These are phyloP conservation scores for Smutsia gigantea DNA, from an alignment of 2,797 vertebrate species.

Conservation along the genomic window DNA sequence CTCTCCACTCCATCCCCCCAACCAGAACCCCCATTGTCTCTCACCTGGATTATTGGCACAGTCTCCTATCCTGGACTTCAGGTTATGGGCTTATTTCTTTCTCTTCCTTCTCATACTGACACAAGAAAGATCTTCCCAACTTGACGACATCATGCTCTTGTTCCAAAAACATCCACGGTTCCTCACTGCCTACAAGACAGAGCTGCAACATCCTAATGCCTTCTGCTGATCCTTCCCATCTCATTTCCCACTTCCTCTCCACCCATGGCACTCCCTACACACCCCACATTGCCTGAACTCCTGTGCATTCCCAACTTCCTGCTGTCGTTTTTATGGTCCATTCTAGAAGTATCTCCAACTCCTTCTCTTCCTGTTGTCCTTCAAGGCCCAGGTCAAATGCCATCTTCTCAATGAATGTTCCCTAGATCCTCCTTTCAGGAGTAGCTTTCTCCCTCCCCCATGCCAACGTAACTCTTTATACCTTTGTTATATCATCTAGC, in stretches of 20 bases:
- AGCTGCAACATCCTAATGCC: background rate
- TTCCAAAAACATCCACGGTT: conserved; percentile 20
- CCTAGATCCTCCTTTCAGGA: background rate
- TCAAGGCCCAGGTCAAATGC: conserved; percentile 7
- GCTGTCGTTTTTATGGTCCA: background rate
- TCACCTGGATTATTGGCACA: background rate
- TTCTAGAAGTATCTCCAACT: background rate
- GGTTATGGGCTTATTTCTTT: background rate
- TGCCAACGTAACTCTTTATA: background rate
- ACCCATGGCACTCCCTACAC: background rate
- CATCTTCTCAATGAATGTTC: background rate
- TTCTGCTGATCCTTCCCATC: background rate
- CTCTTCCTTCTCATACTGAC: conserved; percentile 33
- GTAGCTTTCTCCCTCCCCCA: background rate
- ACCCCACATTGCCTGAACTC: background rate
- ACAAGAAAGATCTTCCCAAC: background rate
- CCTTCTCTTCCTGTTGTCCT: conserved; percentile 8
- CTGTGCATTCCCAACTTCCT: background rate
- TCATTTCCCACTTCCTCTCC: background rate
- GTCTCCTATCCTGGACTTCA: background rate
- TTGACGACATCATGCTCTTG: background rate
- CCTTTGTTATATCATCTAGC: conserved; percentile 13
- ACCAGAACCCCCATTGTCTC: background rate
- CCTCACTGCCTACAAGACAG: background rate
- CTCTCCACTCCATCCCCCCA: background rate